Conservation (phyloP, 1,140 invertebrate species). For the Linepithema humile region DNA sequence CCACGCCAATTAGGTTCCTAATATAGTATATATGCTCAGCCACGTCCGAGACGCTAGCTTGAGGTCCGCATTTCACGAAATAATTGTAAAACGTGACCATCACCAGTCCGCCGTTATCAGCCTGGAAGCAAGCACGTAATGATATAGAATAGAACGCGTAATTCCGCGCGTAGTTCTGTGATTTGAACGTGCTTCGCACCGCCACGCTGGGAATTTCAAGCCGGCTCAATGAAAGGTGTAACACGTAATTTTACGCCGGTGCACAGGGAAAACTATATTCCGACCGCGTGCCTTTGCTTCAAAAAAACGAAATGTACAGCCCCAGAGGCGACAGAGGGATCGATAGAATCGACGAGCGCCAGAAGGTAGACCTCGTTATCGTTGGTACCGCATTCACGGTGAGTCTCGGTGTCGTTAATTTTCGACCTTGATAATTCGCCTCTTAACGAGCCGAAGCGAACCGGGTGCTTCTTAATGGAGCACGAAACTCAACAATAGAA, state of each 20-base stretch:
- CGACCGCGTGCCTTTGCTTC: conserved; percentile 21
- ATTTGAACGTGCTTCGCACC: conserved; percentile 16
- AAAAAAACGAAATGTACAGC: conserved; percentile 19
- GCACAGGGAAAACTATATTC: not conserved
- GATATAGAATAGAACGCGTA: not conserved
- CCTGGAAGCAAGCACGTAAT: conserved; percentile 83
- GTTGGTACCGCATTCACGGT: conserved; percentile 32
- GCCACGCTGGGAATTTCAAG: conserved; percentile 13
- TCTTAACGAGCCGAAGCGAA: conserved; percentile 63
- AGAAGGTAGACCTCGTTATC: conserved; percentile 41
- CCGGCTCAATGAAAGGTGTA: conserved; percentile 12
- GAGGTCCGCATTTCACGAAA: conserved; percentile 92
- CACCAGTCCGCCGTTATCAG: conserved; percentile 92
- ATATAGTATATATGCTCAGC: conserved; percentile 88
- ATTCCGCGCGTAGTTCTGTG: not conserved
- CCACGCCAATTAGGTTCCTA: conserved; percentile 85
- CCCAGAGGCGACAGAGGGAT: not conserved
- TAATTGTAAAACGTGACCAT: conserved; percentile 96
- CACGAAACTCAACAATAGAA: conserved; percentile 73
- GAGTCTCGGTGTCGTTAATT: conserved; percentile 59
- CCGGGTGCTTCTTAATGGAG: conserved; percentile 66
- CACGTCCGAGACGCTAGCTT: conserved; percentile 90
- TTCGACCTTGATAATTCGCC: conserved; percentile 60
- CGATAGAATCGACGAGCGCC: conserved; percentile 29
- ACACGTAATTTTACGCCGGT: conserved; percentile 23